These are phyloP conservation scores for Oncorhynchus mykiss DNA, from an alignment of 2,113 vertebrate genomes.

Conservation along the genomic window DNA sequence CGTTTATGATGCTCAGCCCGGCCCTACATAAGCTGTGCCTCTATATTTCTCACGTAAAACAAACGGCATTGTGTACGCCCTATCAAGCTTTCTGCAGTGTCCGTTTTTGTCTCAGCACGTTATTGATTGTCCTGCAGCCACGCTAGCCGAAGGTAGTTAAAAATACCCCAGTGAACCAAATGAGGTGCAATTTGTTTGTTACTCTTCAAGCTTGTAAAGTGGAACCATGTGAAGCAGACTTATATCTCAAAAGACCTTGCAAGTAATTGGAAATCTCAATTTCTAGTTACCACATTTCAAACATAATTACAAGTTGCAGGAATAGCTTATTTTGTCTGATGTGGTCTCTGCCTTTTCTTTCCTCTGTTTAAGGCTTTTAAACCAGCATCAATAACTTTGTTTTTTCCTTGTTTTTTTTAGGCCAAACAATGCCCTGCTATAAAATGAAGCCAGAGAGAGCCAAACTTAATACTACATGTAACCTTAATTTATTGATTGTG, in stretches of 20 bases:
- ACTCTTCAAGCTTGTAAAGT: conserved; percentile 75
- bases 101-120: conserved; percentile 51
- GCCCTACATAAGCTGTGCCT: background rate
- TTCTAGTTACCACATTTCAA: conserved; percentile 73
- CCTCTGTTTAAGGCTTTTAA: conserved; percentile 41
- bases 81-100: background rate
- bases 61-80: background rate
- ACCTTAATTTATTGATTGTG: too few species aligned
- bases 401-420: conserved; percentile 17
- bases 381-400: conserved; percentile 51
- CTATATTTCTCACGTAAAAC: background rate
- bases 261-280: conserved; percentile 71
- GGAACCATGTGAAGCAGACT: conserved; percentile 75
- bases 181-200: conserved; percentile 81
- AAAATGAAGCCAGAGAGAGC: conserved; percentile 11
- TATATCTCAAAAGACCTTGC: conserved; percentile 59
- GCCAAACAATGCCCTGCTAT: conserved; percentile 1
- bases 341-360: conserved; percentile 59
- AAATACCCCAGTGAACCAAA: conserved; percentile 68
- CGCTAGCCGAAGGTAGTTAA: conserved; percentile 71
- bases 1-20: background rate
- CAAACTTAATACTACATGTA: background rate
- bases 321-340: conserved; percentile 68
- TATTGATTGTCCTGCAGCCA: conserved; percentile 66
- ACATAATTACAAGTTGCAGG: conserved; percentile 71